A percentile compares a stretch with the other conserved stretches of the same genome.
Evolutionary conservation across 2,113 vertebrate genomes (phyloP).

Genomic region (Scolopax mira): DNA sequence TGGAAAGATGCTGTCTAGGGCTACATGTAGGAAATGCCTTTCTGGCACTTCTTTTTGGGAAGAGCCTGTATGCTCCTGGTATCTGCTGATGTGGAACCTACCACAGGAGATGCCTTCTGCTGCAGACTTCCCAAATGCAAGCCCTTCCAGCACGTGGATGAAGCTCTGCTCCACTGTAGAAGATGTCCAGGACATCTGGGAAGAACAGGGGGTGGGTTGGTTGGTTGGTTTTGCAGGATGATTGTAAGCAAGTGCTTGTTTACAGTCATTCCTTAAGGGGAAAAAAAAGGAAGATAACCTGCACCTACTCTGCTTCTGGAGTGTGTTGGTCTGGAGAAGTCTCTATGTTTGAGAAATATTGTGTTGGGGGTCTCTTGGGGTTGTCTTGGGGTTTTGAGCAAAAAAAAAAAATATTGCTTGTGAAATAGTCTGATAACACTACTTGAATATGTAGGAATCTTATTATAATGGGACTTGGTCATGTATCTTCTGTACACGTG

Average conservation of each 20-base stretch:
- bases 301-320: neutral
- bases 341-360: rapidly evolving
- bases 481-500: neutral
- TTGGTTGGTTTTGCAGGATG: neutral
- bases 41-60: neutral
- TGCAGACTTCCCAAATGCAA: rapidly evolving
- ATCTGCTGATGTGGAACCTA: neutral
- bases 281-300: neutral
- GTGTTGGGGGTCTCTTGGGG: too few relatives aligned
- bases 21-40: rapidly evolving
- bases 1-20: rapidly evolving
- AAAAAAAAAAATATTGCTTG: neutral
- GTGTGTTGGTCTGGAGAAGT: neutral
- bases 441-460: neutral
- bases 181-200: neutral
- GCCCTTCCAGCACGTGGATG: neutral
- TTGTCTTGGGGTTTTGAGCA: neutral
- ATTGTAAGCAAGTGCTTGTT: neutral
- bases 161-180: neutral
- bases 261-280: neutral
- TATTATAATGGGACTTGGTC: neutral
- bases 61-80: rapidly evolving
- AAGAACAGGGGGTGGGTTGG: neutral
- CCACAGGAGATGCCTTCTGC: neutral
- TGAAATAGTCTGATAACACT: neutral